Percentiles rank a stretch among this genome's conserved stretches.
phyloP scores from a whole-genome alignment of 2,797 vertebrate species.

The Poecilia gillii region DNA sequence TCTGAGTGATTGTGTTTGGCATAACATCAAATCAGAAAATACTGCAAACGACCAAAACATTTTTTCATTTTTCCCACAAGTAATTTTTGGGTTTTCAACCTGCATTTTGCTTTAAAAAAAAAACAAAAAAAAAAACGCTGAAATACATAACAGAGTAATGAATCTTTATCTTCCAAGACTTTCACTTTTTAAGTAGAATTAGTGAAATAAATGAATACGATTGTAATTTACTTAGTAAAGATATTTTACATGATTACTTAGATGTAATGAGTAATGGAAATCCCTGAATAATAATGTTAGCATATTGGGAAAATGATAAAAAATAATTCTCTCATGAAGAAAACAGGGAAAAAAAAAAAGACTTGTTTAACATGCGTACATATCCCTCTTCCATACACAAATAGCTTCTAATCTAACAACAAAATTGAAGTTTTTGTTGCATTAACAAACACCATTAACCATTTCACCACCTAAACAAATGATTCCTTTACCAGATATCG shows the following conservation, averaged over 20 bases:
- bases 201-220: neutral
- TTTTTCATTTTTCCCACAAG: neutral
- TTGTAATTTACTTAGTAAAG: neutral
- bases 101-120: too few species aligned
- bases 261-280: constrained; percentile 19
- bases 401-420: neutral
- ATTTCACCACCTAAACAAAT: constrained; percentile 2
- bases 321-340: constrained; percentile 24
- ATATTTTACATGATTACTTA: constrained; percentile 3
- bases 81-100: neutral
- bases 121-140: neutral
- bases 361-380: constrained; percentile 18
- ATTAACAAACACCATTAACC: constrained; percentile 26
- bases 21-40: neutral
- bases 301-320: constrained; percentile 1
- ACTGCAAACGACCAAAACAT: neutral
- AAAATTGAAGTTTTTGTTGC: neutral
- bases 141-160: neutral
- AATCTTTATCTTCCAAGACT: neutral
- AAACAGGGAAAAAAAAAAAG: neutral
- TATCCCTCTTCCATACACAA: constrained; percentile 39
- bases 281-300: constrained; percentile 22
- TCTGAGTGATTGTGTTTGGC: neutral
- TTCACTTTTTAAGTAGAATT: neutral
- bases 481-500: constrained; percentile 1